Evolutionary conservation across 2,888 invertebrate genomes (phyloP).

Genomic region (Galerucella calmariensis): DNA sequence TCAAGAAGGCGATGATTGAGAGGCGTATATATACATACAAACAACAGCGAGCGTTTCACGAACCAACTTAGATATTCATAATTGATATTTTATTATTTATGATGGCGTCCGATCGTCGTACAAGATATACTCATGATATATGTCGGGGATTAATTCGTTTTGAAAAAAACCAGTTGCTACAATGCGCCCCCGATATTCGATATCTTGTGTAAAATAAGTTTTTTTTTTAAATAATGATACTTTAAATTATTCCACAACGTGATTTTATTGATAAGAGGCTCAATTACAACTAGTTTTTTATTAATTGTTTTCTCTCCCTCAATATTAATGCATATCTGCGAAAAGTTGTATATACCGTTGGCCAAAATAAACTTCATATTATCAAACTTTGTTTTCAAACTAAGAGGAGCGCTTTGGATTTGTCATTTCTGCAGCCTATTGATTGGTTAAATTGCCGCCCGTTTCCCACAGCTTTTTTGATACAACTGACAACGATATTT

Average conservation of each 20-base stretch:
- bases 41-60: conserved; percentile 50
- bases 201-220: background rate
- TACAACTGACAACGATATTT: too few species aligned
- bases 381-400: too few species aligned
- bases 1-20: conserved; percentile 54
- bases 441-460: too few species aligned
- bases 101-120: conserved; percentile 52
- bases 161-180: conserved; percentile 16
- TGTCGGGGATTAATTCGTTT: conserved; percentile 19
- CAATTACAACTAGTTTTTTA: too few species aligned
- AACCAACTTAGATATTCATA: conserved; percentile 62
- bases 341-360: background rate
- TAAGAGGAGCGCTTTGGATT: too few species aligned
- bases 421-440: too few species aligned
- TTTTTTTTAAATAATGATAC: background rate
- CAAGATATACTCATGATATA: conserved; percentile 47
- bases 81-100: conserved; percentile 62
- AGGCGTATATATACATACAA: conserved; percentile 49
- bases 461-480: too few species aligned
- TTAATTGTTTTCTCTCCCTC: too few species aligned
- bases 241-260: background rate
- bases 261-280: too few species aligned
- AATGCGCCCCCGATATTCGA: background rate
- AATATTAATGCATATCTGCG: background rate
- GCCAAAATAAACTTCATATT: background rate